A percentile compares a stretch with the other conserved stretches of the same genome.
Conservation (phyloP, 1,140 invertebrate genomes). For the Drosophila pectinifera region DNA sequence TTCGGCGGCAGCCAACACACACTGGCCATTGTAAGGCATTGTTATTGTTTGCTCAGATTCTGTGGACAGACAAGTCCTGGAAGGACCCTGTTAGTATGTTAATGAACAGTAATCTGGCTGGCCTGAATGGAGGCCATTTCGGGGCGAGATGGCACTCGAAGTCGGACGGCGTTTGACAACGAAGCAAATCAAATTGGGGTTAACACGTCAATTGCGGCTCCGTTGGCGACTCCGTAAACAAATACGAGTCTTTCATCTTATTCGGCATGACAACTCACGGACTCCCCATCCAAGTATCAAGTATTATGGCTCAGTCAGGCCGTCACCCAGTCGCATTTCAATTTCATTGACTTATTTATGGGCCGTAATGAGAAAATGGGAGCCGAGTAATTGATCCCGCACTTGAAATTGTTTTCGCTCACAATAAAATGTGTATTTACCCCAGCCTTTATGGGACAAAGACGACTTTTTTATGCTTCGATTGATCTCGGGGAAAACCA, state of each 20-base stretch:
- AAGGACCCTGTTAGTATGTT: conserved; percentile 47
- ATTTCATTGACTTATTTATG: conserved; percentile 48
- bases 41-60: conserved; percentile 58
- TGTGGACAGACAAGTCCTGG: conserved; percentile 44
- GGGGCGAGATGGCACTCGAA: conserved; percentile 37
- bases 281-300: conserved; percentile 21
- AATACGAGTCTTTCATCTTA: conserved; percentile 46
- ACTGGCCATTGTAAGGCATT: conserved; percentile 43
- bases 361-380: conserved; percentile 35
- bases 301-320: conserved; percentile 29
- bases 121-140: conserved; percentile 16
- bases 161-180: conserved; percentile 41
- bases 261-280: conserved; percentile 35
- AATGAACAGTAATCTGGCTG: conserved; percentile 62
- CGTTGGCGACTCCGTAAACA: conserved; percentile 49
- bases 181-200: conserved; percentile 67
- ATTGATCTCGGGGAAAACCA: conserved; percentile 1
- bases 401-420: conserved; percentile 29
- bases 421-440: conserved; percentile 19
- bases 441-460: neutral
- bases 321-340: conserved; percentile 7
- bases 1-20: conserved; percentile 24
- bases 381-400: conserved; percentile 41
- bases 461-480: neutral
- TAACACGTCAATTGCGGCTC: conserved; percentile 56